Base-by-base conservation (phyloP, 2,113 vertebrate species). In the Eira barbara region DNA sequence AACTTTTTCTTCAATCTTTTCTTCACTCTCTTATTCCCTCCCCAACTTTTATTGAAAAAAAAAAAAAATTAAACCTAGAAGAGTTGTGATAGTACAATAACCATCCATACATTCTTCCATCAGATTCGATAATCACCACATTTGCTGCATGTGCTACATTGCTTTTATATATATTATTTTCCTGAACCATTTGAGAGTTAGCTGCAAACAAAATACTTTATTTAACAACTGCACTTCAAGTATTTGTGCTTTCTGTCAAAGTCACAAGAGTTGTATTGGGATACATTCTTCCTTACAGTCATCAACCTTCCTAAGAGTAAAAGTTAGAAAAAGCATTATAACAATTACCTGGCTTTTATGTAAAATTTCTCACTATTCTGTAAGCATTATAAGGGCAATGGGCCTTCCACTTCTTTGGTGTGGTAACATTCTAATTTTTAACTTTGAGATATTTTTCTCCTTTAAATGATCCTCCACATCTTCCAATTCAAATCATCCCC, bases 341-440 rank as follows among this genome's bases (percentile, higher is more conserved):
- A 89, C 45, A 96, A 39, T 93, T 59, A 96, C 25, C n/a, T 87
- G 42, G 86, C 49, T 93, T 93, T 89, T 76, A 65, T 27, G 21
- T 55, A 90, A 91, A 86, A 63, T 82, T 55, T 92, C 15, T 82
- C n/a, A 87, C 25, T 76, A 79, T 84, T 85, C 31, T 67, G 18
- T 86, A 67, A 63, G 21, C 25, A 91, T 25, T 61, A 79, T 52
- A 55, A 82, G 69, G 42, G 47, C 20, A 69, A 90, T 4, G 4
- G n/a, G n/a, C 42, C 10, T 89, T 85, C 17, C 63, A 34, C 47
- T 71, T 34, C 14, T 69, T 76, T 76, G 49, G 4, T n/a, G 45
- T n/a, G 31, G 14, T 45, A 81, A 63, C 4, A 80, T 89, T 89
- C 23, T 74, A 15, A 81, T 89, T 89, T 85, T 45, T 73, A 69